A percentile compares a stretch with the other conserved stretches of the same genome.
These are phyloP conservation scores for Vanessa cardui DNA, from an alignment of 2,888 invertebrate genomes.

Conservation along the genomic window DNA sequence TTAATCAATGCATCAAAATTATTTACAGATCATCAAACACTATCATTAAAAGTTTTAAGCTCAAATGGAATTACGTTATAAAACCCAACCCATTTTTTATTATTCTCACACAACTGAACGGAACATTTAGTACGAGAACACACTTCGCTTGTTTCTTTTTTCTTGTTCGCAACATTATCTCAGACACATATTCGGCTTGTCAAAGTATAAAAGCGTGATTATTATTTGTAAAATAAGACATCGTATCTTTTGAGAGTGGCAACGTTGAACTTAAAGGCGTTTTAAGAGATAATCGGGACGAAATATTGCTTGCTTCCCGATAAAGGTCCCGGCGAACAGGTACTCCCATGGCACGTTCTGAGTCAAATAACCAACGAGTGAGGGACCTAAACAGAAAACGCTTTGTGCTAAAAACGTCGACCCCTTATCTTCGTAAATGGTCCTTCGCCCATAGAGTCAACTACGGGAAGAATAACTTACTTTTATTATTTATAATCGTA, in stretches of 20 bases:
- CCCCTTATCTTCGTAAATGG: slow-evolving; percentile 78
- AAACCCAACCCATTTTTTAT: no score
- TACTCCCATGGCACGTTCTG: slow-evolving; percentile 72
- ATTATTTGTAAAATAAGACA: slow-evolving; percentile 74
- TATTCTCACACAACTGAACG: no score
- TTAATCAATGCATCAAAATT: no score
- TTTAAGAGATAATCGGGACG: slow-evolving; percentile 72
- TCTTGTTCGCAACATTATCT: not conserved
- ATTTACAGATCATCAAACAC: no score
- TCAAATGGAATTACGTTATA: no score
- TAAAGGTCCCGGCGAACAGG: slow-evolving; percentile 71
- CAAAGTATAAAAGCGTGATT: slow-evolving; percentile 62
- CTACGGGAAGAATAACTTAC: slow-evolving; percentile 37
- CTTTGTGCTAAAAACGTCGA: slow-evolving; percentile 82
- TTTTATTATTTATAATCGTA: not conserved
- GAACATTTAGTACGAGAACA: not conserved
- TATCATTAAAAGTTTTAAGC: no score
- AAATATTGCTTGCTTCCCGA: slow-evolving; percentile 70
- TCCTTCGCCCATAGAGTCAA: slow-evolving; percentile 65
- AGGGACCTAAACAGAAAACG: slow-evolving; percentile 76
- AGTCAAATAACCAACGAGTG: slow-evolving; percentile 74
- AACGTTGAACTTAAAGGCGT: slow-evolving; percentile 66
- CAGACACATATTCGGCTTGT: slow-evolving; percentile 33
- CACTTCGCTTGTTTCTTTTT: not conserved
- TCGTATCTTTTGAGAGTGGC: slow-evolving; percentile 60